Evolutionary conservation across 2,797 vertebrate genomes (phyloP), one percentile per base, ranked within the genome.

Genomic region (Galagoides demidoff): DNA sequence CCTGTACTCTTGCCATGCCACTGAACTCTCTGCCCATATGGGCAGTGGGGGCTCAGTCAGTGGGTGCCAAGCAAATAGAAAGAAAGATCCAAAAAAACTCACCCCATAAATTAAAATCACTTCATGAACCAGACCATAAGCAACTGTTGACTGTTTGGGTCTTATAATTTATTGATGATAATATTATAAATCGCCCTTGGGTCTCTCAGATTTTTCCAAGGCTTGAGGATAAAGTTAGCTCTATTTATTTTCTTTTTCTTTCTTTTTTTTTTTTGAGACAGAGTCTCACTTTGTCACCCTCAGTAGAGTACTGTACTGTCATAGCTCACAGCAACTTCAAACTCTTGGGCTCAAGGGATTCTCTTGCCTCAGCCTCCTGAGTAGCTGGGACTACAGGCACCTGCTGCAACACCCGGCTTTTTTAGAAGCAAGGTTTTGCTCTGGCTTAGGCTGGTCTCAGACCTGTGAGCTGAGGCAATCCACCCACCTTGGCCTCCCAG

Each of bases 111-210:
- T 76, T 34, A 70, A 92, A 89, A 86, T 43, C 66, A 34, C 63
- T 66, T 37, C 22, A 39, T 19, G 12, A 3, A 37, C 55, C 0
- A 1, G 66, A 93, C 78, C 52, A 81, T 85, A 52, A 90, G 74
- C 73, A 85, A 63, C 90, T 14, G 31, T 12, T 78, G 76, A 31
- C 31, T 63, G 39, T 52, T 92, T 64, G 76, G 29, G n/a, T 45
- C 64, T 89, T 59, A 45, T 19, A 29, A n/a, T 91, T 92, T 90
- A 82, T 55, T 52, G 83, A 85, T 55, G 89, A 83, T 73, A 55
- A 88, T 52, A 52, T 52, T 52, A 52, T 59, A 77, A 87, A 96
- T 84, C 79, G 74, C 9, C 13, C 29, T 66, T 2, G 59, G 2
- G 59, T 34, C 37, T 88, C 73, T 43, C 91, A 74, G 82, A 59